Percentiles rank a stretch among this genome's conserved stretches.
Conservation (phyloP, 2,797 vertebrate species). For the Enteromius viviparus region DNA sequence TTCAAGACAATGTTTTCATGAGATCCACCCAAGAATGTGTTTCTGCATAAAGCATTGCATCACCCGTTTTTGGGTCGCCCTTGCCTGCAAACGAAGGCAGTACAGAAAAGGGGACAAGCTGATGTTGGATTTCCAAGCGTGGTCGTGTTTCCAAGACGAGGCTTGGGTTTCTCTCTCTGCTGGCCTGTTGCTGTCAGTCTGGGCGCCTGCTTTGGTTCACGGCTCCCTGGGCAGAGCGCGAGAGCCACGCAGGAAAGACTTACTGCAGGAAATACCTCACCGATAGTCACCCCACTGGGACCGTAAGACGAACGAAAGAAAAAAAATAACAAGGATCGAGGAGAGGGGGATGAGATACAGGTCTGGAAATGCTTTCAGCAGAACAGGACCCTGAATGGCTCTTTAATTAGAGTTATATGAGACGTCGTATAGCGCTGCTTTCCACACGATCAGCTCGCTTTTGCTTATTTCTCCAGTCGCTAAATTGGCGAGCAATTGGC, state of each 20-base stretch:
- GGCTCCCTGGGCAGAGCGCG: conserved; percentile 69
- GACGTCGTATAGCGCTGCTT: conserved; percentile 67
- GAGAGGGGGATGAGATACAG: conserved; percentile 43
- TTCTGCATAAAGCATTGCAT: neutral
- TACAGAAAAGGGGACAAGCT: conserved; percentile 9
- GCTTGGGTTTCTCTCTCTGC: conserved; percentile 50
- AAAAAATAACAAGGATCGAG: conserved; percentile 50
- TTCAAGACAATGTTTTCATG: neutral
- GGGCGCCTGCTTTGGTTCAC: conserved; percentile 63
- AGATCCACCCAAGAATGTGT: neutral
- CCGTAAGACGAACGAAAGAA: conserved; percentile 72
- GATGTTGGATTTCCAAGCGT: conserved; percentile 14
- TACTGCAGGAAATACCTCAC: conserved; percentile 80
- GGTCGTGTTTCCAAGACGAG: conserved; percentile 34
- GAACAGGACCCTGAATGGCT: conserved; percentile 71
- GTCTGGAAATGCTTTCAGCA: conserved; percentile 76
- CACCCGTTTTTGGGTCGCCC: neutral
- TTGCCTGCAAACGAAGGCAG: neutral
- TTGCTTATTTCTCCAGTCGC: conserved; percentile 43
- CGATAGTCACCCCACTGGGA: conserved; percentile 73
- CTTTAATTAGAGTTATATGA: conserved; percentile 74
- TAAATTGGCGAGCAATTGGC: conserved; percentile 34
- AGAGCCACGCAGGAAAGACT: conserved; percentile 64
- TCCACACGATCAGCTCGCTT: conserved; percentile 59
- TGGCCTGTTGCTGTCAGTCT: conserved; percentile 57